These are phyloP conservation scores for Rhabdophis nuchalis DNA, from an alignment of 2,797 vertebrate species.

Conservation along the genomic window DNA sequence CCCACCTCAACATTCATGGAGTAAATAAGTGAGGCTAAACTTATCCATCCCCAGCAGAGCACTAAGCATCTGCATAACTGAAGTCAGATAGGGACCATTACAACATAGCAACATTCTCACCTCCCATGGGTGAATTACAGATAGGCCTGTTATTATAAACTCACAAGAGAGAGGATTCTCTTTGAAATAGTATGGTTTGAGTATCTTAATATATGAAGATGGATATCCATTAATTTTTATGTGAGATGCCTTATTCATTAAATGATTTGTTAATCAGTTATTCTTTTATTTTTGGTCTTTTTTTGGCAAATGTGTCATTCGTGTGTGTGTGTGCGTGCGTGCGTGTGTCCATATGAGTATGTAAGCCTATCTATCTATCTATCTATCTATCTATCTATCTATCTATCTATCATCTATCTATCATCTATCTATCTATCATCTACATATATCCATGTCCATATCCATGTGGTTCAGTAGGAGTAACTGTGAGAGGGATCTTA, in stretches of 20 bases:
- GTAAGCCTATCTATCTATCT: not conserved
- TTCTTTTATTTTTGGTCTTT: not conserved
- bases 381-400: not conserved
- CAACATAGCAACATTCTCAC: not conserved
- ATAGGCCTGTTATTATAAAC: not conserved
- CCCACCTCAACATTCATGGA: not conserved
- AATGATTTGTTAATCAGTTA: not conserved
- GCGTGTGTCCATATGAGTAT: not conserved
- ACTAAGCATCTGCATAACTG: not conserved
- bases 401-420: too few relatives aligned
- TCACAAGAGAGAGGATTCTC: not conserved
- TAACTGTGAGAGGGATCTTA: not conserved
- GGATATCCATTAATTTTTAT: not conserved
- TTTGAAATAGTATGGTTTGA: not conserved
- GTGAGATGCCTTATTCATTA: not conserved
- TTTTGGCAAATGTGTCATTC: not conserved
- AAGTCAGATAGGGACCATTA: not conserved
- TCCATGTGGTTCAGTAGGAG: not conserved
- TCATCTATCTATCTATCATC: not conserved
- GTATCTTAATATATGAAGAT: not conserved
- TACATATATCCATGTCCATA: not conserved
- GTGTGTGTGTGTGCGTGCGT: not conserved
- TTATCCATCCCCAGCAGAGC: not conserved
- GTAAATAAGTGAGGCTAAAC: not conserved
- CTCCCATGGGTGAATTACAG: not conserved